phyloP scores from a whole-genome alignment of 1,140 invertebrate genomes.

The Trinorchestia longiramus region DNA sequence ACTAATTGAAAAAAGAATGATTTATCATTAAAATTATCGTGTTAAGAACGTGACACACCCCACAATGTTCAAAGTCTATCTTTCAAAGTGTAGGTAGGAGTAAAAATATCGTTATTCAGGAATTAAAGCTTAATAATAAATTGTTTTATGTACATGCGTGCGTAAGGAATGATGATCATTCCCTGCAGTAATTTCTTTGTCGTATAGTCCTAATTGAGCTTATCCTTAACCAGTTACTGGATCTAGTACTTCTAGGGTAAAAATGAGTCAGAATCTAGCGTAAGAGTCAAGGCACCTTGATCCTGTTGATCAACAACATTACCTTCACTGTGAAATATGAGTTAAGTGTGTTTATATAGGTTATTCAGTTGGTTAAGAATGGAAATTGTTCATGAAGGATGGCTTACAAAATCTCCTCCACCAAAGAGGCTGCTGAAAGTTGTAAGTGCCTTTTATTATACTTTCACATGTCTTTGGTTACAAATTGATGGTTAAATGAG shows the following conservation, averaged over 20 bases:
- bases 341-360: conserved; percentile 17
- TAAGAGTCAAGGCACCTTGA: conserved; percentile 2
- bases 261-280: conserved; percentile 12
- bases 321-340: conserved; percentile 17
- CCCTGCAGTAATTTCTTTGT: too few species aligned
- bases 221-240: too few species aligned
- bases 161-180: too few species aligned
- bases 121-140: too few species aligned
- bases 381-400: conserved; percentile 84
- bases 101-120: too few species aligned
- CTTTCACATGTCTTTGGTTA: not conserved
- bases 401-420: conserved; percentile 92
- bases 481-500: not conserved
- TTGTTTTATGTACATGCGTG: too few species aligned
- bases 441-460: conserved; percentile 79
- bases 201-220: too few species aligned
- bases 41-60: too few species aligned
- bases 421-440: conserved; percentile 88
- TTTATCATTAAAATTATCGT: too few species aligned
- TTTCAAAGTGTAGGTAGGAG: too few species aligned
- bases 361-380: conserved; percentile 59
- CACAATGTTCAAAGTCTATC: too few species aligned
- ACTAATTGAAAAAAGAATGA: too few species aligned
- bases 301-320: conserved; percentile 49
- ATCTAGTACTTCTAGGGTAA: not conserved